Percentiles rank a stretch among this genome's conserved stretches.
Evolutionary conservation across 2,888 invertebrate species (phyloP).

Genomic region (Smittia sp.): DNA sequence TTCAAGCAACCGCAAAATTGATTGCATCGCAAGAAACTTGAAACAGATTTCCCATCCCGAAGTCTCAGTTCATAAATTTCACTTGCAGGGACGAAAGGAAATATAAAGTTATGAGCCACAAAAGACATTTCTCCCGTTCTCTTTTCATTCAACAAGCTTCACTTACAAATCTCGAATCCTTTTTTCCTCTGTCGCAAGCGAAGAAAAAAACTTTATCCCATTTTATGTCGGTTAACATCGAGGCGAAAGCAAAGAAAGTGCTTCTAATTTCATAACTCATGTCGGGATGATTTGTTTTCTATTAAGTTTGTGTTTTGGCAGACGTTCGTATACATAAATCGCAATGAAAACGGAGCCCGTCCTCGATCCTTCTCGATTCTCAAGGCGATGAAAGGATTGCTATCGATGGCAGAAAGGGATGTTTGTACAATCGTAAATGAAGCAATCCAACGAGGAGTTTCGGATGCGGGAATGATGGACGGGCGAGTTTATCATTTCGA

Average conservation of each 20-base stretch:
- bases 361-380: background rate
- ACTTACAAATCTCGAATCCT: background rate
- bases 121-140: background rate
- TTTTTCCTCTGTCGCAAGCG: background rate
- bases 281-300: slow-evolving; percentile 22
- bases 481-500: background rate
- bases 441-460: background rate
- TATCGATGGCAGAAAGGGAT: background rate
- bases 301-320: background rate
- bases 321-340: background rate
- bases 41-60: background rate
- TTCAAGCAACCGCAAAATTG: background rate
- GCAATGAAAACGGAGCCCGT: background rate
- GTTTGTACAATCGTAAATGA: slow-evolving; percentile 16
- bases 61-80: background rate
- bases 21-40: background rate
- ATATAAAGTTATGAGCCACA: slow-evolving; percentile 5
- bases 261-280: slow-evolving; percentile 32
- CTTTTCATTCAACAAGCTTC: slow-evolving; percentile 7
- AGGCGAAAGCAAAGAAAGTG: background rate
- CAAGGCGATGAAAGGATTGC: slow-evolving; percentile 7
- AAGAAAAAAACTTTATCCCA: background rate
- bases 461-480: background rate
- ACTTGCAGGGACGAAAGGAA: background rate
- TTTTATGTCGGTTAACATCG: slow-evolving; percentile 2